A percentile compares a stretch with the other conserved stretches of the same genome.
Evolutionary conservation across 2,888 invertebrate species (phyloP).

Genomic region (Julus scandinavius): DNA sequence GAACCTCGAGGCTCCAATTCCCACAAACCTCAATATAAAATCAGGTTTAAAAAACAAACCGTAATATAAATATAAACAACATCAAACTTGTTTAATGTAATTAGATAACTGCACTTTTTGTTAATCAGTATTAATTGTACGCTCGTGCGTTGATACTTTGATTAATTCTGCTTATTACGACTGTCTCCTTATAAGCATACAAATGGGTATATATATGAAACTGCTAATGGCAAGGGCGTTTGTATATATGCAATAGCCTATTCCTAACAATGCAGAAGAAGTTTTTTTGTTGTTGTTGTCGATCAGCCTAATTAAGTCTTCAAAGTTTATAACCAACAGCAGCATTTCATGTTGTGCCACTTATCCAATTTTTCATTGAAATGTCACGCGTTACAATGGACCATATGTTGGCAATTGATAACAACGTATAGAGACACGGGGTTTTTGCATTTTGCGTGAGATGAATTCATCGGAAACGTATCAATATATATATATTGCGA

Average conservation of each 20-base stretch:
- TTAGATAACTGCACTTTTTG: no score
- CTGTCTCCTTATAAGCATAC: not conserved
- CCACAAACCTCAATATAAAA: no score
- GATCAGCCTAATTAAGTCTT: conserved; percentile 52
- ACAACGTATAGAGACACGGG: not conserved
- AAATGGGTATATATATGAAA: not conserved
- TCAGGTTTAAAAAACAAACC: no score
- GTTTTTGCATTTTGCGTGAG: not conserved
- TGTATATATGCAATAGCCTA: not conserved
- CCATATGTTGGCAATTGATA: conserved; percentile 23
- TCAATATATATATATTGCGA: not conserved
- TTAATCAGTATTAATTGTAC: no score
- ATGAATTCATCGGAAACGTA: not conserved
- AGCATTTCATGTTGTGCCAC: conserved; percentile 42
- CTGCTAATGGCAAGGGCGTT: not conserved
- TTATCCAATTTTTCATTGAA: conserved; percentile 50
- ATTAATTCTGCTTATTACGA: not conserved
- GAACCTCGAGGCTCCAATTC: no score
- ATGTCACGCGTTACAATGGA: conserved; percentile 47
- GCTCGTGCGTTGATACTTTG: no score
- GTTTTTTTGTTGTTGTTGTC: conserved; percentile 29
- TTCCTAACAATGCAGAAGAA: not conserved
- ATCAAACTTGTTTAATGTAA: no score
- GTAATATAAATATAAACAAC: no score
- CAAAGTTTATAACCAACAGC: conserved; percentile 49